phyloP scores from a whole-genome alignment of 2,888 invertebrate genomes.

The Oscheius sp. region DNA sequence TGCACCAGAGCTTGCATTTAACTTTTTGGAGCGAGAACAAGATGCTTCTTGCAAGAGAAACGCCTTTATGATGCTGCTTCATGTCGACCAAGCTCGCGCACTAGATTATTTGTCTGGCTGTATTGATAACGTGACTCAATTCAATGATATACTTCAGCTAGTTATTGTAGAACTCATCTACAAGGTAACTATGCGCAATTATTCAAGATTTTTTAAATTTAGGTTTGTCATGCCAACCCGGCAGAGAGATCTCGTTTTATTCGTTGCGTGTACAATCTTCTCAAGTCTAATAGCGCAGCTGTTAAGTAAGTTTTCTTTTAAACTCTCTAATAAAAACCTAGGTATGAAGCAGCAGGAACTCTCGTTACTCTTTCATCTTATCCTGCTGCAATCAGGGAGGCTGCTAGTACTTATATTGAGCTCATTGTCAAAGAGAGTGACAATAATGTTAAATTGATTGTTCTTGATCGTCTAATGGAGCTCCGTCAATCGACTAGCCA shows the following conservation, averaged over 20 bases:
- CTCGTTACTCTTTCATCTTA: constrained; percentile 95
- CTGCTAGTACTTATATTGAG: constrained; percentile 97
- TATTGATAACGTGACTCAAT: constrained; percentile 75
- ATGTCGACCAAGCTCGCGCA: constrained; percentile 85
- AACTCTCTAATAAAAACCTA: background rate
- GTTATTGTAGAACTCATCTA: constrained; percentile 99
- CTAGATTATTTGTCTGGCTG: constrained; percentile 84
- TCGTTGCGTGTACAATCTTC: constrained; percentile 94
- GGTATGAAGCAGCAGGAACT: constrained; percentile 94
- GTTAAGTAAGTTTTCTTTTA: constrained; percentile 77
- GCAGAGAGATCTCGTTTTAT: constrained; percentile 94
- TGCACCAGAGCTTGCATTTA: constrained; percentile 93
- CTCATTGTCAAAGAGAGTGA: constrained; percentile 99
- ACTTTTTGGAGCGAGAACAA: constrained; percentile 92
- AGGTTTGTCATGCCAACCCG: constrained; percentile 96
- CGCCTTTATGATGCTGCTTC: constrained; percentile 96
- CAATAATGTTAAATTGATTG: constrained; percentile 98
- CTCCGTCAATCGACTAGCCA: constrained; percentile 77
- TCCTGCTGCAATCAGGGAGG: constrained; percentile 95
- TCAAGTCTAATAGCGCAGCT: constrained; percentile 93
- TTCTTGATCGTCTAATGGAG: constrained; percentile 88
- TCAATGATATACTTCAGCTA: constrained; percentile 95
- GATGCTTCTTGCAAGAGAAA: constrained; percentile 99
- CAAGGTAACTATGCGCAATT: constrained; percentile 78
- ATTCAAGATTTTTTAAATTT: constrained; percentile 16